phyloP scores from a whole-genome alignment of 2,888 invertebrate species.

The Ichneumoninae sp. region DNA sequence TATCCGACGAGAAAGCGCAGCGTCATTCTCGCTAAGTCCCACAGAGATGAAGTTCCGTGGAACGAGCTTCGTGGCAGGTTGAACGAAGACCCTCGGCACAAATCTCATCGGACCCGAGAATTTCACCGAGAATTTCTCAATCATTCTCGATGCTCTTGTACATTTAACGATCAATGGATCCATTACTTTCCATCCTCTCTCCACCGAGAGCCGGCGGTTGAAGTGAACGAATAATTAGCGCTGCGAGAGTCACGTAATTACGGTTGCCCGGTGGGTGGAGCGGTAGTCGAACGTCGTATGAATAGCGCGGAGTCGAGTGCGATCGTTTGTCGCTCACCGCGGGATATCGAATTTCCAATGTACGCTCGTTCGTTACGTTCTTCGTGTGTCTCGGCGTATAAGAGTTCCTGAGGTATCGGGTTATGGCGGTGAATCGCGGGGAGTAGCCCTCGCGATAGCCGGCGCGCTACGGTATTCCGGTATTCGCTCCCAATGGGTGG shows the following conservation, averaged over 20 bases:
- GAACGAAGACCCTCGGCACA: conserved; percentile 7
- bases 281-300: not conserved
- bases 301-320: not conserved
- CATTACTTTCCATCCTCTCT: conserved; percentile 30
- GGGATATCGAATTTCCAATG: conserved; percentile 65
- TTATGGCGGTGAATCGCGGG: conserved; percentile 13
- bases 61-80: conserved; percentile 27
- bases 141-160: conserved; percentile 15
- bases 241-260: conserved; percentile 60
- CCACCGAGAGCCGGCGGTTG: not conserved
- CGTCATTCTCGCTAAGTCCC: conserved; percentile 67
- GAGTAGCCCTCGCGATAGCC: conserved; percentile 27
- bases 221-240: conserved; percentile 58
- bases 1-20: conserved; percentile 57
- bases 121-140: conserved; percentile 56
- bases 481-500: conserved; percentile 74
- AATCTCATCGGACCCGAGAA: conserved; percentile 32
- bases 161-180: conserved; percentile 36
- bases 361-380: conserved; percentile 36
- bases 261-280: conserved; percentile 37
- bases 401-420: conserved; percentile 13
- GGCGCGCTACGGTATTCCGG: conserved; percentile 35
- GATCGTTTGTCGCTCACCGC: conserved; percentile 62
- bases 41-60: conserved; percentile 21
- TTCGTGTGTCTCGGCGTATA: conserved; percentile 8